Percentiles rank a stretch among this genome's conserved stretches.
These are phyloP conservation scores for Scotopteryx bipunctaria DNA, from an alignment of 2,888 invertebrate species.

Conservation along the genomic window DNA sequence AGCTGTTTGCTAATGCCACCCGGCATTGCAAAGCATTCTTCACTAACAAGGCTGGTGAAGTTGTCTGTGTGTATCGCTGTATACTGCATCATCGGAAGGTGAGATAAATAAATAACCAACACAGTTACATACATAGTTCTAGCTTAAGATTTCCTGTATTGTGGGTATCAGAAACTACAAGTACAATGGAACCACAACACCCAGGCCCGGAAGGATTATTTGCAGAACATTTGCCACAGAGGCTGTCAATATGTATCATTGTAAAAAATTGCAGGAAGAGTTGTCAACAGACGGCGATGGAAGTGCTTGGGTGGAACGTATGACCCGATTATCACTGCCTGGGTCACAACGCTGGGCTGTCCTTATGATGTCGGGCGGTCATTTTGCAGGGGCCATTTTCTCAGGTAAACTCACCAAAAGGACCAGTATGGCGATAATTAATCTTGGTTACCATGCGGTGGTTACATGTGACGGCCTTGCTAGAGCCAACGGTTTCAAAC, in stretches of 20 bases:
- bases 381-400: slow-evolving; percentile 72
- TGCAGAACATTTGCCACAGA: no score
- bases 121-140: no score
- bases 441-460: no score
- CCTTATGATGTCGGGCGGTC: slow-evolving; percentile 92
- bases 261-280: slow-evolving; percentile 65
- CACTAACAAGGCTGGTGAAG: slow-evolving; percentile 85
- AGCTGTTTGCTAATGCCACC: slow-evolving; percentile 77
- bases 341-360: slow-evolving; percentile 86
- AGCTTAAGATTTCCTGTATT: no score
- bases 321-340: slow-evolving; percentile 60
- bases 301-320: slow-evolving; percentile 66
- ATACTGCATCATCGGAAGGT: slow-evolving; percentile 88
- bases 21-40: slow-evolving; percentile 90
- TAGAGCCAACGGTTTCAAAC: no score
- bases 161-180: no score
- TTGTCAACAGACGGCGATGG: slow-evolving; percentile 75
- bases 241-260: slow-evolving; percentile 14
- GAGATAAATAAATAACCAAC: no score
- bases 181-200: no score
- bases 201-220: no score
- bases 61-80: slow-evolving; percentile 89
- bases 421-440: no score
- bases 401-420: slow-evolving; percentile 30
- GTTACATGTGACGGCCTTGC: no score